phyloP scores from a whole-genome alignment of 2,797 vertebrate genomes.

The Clarias pachynema region DNA sequence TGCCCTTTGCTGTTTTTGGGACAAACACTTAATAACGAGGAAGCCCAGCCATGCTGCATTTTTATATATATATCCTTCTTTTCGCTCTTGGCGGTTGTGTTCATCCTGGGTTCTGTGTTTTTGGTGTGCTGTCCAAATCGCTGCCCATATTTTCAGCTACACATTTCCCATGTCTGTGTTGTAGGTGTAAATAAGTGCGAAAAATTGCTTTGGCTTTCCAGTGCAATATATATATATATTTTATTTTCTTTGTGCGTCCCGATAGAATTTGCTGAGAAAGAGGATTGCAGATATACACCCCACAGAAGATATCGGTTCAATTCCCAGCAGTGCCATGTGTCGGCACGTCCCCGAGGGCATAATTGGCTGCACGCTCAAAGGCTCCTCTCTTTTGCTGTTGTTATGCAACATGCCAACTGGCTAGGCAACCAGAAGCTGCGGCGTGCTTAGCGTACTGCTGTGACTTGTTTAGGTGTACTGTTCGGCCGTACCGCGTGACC shows the following conservation, averaged over 20 bases:
- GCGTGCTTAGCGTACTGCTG: conserved; percentile 15
- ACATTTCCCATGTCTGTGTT: conserved; percentile 27
- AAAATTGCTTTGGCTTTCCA: conserved; percentile 11
- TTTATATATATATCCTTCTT: background rate
- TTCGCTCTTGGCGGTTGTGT: background rate
- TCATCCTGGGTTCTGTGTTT: conserved; percentile 15
- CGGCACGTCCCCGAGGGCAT: conserved; percentile 19
- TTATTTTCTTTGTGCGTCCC: background rate
- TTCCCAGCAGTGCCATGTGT: conserved; percentile 22
- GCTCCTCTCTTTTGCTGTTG: conserved; percentile 29
- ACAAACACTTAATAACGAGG: background rate
- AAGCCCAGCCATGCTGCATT: background rate
- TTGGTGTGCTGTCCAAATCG: conserved; percentile 11
- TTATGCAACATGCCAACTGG: conserved; percentile 30
- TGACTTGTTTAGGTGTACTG: conserved; percentile 28
- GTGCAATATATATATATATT: background rate
- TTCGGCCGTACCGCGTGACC: background rate
- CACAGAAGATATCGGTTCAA: conserved; percentile 5
- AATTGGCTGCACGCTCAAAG: conserved; percentile 16
- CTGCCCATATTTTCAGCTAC: conserved; percentile 32
- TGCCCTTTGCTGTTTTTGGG: background rate
- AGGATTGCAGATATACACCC: conserved; percentile 9
- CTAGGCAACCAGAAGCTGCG: conserved; percentile 33
- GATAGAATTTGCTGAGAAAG: background rate
- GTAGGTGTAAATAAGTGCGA: conserved; percentile 47